Conservation (phyloP, 2,888 invertebrate genomes). For the Ectemnius cavifrons region DNA sequence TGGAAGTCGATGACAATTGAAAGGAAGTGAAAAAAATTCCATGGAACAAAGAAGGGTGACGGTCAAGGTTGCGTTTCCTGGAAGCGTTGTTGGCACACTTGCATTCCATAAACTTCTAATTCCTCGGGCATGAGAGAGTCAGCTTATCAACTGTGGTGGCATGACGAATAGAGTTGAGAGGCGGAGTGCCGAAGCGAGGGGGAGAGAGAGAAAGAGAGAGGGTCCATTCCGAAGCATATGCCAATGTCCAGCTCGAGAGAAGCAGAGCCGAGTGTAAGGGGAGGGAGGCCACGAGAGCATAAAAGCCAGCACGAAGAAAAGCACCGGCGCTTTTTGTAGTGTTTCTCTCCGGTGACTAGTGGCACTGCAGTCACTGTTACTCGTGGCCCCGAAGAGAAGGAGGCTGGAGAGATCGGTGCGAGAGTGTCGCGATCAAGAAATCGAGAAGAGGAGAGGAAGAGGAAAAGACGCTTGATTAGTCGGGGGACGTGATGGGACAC, state of each 20-base stretch:
- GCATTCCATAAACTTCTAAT: no score
- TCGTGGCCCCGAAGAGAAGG: conserved; percentile 39
- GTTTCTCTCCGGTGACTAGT: conserved; percentile 49
- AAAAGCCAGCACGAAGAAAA: conserved; percentile 75
- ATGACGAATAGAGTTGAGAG: conserved; percentile 45
- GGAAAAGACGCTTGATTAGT: neutral
- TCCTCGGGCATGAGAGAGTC: no score
- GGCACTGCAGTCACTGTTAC: conserved; percentile 37
- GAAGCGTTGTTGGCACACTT: no score
- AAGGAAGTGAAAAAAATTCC: neutral
- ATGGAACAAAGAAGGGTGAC: no score
- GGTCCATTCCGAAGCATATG: conserved; percentile 25
- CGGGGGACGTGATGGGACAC: conserved; percentile 68
- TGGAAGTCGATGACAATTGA: no score
- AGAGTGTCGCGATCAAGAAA: conserved; percentile 41
- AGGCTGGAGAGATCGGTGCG: conserved; percentile 37
- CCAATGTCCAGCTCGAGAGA: conserved; percentile 46
- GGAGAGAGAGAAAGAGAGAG: no score
- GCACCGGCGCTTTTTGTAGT: conserved; percentile 73
- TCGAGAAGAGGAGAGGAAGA: neutral
- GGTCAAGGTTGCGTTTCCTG: no score
- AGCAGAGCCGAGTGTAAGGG: conserved; percentile 53
- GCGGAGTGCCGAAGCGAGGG: neutral
- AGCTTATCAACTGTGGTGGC: neutral
- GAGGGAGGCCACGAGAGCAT: conserved; percentile 73